phyloP scores from a whole-genome alignment of 2,888 invertebrate species.

The Nasonia oneida region DNA sequence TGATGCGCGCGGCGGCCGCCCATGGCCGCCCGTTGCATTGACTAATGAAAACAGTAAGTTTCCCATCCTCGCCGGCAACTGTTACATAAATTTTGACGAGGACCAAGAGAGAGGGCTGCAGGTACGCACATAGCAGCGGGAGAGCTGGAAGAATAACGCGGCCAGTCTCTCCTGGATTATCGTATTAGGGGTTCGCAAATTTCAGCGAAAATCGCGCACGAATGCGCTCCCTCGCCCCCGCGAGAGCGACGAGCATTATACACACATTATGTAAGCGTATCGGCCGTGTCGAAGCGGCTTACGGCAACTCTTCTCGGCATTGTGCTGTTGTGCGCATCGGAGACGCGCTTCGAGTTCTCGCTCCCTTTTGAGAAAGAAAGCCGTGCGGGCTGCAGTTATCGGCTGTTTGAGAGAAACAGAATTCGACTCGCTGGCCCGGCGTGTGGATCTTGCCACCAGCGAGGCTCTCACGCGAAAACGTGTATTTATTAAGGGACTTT shows the following conservation, averaged over 20 bases:
- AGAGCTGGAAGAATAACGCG: background rate
- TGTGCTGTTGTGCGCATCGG: background rate
- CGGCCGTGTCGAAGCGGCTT: constrained; percentile 33
- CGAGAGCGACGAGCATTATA: background rate
- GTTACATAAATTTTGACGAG: constrained; percentile 51
- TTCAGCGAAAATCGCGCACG: constrained; percentile 16
- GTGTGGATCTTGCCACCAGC: background rate
- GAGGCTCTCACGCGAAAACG: constrained; percentile 31
- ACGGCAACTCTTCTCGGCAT: constrained; percentile 12
- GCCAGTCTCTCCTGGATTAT: constrained; percentile 32
- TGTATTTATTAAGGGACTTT: constrained; percentile 33
- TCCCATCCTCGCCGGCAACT: constrained; percentile 55
- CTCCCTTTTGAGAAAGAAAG: background rate
- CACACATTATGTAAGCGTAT: constrained; percentile 1
- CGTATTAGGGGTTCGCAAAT: constrained; percentile 50
- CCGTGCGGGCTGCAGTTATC: background rate
- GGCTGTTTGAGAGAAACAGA: constrained; percentile 23
- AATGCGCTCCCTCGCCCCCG: constrained; percentile 12
- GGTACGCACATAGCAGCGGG: too few species aligned
- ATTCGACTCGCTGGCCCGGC: constrained; percentile 29
- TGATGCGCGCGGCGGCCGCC: constrained; percentile 62
- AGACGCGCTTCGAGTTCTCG: too few species aligned
- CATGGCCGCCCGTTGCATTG: background rate
- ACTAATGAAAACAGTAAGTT: constrained; percentile 73
- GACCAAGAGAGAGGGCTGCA: background rate